Evolutionary conservation across 2,888 invertebrate species (phyloP).

Genomic region (Troides oblongomaculatus): DNA sequence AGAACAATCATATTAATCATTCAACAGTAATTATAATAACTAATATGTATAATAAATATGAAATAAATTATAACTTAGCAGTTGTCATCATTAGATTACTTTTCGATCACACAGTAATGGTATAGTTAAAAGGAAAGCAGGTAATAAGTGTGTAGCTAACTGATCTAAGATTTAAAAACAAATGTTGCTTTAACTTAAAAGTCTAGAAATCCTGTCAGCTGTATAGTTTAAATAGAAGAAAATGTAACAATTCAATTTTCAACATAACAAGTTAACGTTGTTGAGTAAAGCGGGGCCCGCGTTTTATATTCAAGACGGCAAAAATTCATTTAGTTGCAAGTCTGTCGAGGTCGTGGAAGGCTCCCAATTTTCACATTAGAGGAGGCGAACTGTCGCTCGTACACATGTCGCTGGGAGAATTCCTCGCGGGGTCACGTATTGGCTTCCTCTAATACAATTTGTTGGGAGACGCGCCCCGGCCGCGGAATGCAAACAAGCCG

Average conservation of each 20-base stretch:
- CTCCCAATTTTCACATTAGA: slow-evolving; percentile 60
- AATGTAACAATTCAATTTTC: slow-evolving; percentile 19
- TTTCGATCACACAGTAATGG: no score
- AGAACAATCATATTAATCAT: no score
- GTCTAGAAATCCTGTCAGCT: no score
- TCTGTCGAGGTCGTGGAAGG: slow-evolving; percentile 41
- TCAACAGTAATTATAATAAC: no score
- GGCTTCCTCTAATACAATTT: slow-evolving; percentile 75
- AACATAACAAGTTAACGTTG: slow-evolving; percentile 26
- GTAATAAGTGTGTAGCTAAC: no score
- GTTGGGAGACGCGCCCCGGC: slow-evolving; percentile 61
- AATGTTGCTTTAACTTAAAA: no score
- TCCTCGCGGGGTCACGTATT: slow-evolving; percentile 67
- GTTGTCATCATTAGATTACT: no score
- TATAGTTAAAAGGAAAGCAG: no score
- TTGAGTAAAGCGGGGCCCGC: slow-evolving; percentile 11
- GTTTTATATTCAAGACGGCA: slow-evolving; percentile 29
- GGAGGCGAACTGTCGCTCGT: slow-evolving; percentile 51
- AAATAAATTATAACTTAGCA: no score
- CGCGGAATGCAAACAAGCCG: slow-evolving; percentile 63
- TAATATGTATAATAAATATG: no score
- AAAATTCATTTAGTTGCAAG: slow-evolving; percentile 33
- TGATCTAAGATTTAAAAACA: no score
- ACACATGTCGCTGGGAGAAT: slow-evolving; percentile 57
- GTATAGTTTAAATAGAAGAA: slow-evolving; percentile 10